Base-by-base conservation (phyloP, 2,888 invertebrate species). In the Rosalia funebris region DNA sequence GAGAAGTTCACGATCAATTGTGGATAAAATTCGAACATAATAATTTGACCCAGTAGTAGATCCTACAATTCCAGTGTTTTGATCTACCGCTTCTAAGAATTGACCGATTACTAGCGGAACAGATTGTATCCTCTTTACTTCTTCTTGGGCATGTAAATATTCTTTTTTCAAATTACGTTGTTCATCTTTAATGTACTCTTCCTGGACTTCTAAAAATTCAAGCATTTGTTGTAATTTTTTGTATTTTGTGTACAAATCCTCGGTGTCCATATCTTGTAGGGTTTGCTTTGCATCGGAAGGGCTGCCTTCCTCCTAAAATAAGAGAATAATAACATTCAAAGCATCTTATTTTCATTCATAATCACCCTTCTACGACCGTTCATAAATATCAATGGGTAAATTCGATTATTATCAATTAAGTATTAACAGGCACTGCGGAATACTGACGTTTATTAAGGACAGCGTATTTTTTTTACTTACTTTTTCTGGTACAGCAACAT, bases 181-280 rank as follows among this genome's bases (percentile, higher is more conserved):
- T 83, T 99, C 99, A 87, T 98, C 97, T 83, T 99, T 99, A 55
- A 99, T 98, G 80, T 99, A 99, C 76, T 98, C 98, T 80, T 99
- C 99, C 85, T 99, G 98, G 0, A 99, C 98, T 81, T 97, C 95
- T 7, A 99, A 84, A 81, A 98, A 99, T 81, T 99, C 98, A 16
- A 99, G 82, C 84, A 97, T 96, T 68, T 95, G 90, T 83, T 97
- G 96, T 12, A 99, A 84, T 88, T 97, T 98, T 93, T 97, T 98
- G 77, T 93, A 97, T 82, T 95, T 96, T 10, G 96, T 96, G 81
- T 96, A 98, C 48, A 97, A 84, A 84, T 98, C 98, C 81, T 96
- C 96, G 37, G 91, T 86, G 80, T 96, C 96, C 64, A 93, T 76
- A 74, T 94, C 94, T 72, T 94, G 94, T 64, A 91, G 85, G 12